These are phyloP conservation scores for Chloromyia formosa DNA, from an alignment of 2,888 invertebrate genomes.

Conservation along the genomic window DNA sequence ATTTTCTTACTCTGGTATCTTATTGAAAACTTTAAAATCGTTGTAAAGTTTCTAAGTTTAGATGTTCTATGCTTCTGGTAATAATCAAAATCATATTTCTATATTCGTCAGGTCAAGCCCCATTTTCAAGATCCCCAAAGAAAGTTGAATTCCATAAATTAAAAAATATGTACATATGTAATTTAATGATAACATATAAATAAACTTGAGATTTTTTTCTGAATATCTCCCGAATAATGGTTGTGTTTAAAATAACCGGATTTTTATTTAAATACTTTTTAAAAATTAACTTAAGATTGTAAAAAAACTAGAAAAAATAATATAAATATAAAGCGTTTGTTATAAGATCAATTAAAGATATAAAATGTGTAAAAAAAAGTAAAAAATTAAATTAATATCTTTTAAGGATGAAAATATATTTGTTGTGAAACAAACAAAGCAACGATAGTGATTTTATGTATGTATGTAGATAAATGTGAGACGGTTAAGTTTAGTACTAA, in stretches of 20 bases:
- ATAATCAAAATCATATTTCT: too few relatives aligned
- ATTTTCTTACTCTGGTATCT: too few relatives aligned
- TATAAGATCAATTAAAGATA: neutral
- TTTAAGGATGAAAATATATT: too few relatives aligned
- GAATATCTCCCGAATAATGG: neutral
- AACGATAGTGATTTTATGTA: neutral
- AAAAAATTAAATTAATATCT: too few relatives aligned
- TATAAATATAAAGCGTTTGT: neutral
- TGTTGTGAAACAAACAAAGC: neutral
- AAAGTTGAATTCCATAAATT: slow-evolving; percentile 8
- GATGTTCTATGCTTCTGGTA: too few relatives aligned
- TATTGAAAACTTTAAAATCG: too few relatives aligned
- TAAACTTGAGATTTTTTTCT: neutral
- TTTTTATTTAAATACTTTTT: neutral
- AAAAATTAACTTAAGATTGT: neutral
- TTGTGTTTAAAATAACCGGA: slow-evolving; percentile 20
- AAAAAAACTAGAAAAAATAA: neutral
- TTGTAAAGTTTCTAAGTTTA: too few relatives aligned
- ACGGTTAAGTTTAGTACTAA: neutral
- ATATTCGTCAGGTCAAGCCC: too few relatives aligned
- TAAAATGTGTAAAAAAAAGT: too few relatives aligned
- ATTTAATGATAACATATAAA: neutral
- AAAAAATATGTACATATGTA: neutral
- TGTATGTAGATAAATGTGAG: slow-evolving; percentile 16
- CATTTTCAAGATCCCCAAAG: too few relatives aligned